Evolutionary conservation across 1,140 invertebrate species (phyloP), one percentile per base, ranked within the genome.

Genomic region (Anthonomus grandis): DNA sequence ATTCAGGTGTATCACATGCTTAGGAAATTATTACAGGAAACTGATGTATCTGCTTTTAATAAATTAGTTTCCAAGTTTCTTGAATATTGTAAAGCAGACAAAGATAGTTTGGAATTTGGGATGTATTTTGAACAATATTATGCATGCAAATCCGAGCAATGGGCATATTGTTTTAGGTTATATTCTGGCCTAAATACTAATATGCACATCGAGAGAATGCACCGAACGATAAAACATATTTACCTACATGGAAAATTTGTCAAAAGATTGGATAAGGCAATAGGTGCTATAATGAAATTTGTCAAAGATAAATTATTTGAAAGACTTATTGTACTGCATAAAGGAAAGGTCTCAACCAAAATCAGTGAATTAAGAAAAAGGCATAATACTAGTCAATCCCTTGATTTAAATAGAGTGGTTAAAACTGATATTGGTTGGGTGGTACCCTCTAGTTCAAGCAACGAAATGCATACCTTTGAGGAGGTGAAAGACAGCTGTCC

Each of bases 91-190:
- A 24, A 21, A 31, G 23, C 5, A 4, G 34, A 60, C 27, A 6
- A 10, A 21, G 46, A 34, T 12, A 57, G 53, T 6, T 0, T 17
- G 5, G 55, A 37, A 4, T 61, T 61, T 53, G 50, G 12, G n/a
- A 9, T 36, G 12, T 60, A 60, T 44, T 60, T 60, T 45, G 19
- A 36, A 36, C n/a, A 42, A 13, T 45, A 60, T 38, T 60, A 60
- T 47, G 22, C 17, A 4, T 24, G 49, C 10, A 56, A 45, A 41
- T 13, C 19, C 2, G 19, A 50, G 22, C 0, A 4, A 12, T 60
- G 59, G 59, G 52, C 52, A 12, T 51, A 56, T 45, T 56, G 52
- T 19, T 34, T 50, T 27, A 9, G 46, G 4, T 17, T 49, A 23
- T 10, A 57, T 6, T 19, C 19, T 31, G 48, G 41, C 12, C 8